These are phyloP conservation scores for Sylvilagus bachmani DNA, from an alignment of 2,113 vertebrate genomes.

Conservation along the genomic window DNA sequence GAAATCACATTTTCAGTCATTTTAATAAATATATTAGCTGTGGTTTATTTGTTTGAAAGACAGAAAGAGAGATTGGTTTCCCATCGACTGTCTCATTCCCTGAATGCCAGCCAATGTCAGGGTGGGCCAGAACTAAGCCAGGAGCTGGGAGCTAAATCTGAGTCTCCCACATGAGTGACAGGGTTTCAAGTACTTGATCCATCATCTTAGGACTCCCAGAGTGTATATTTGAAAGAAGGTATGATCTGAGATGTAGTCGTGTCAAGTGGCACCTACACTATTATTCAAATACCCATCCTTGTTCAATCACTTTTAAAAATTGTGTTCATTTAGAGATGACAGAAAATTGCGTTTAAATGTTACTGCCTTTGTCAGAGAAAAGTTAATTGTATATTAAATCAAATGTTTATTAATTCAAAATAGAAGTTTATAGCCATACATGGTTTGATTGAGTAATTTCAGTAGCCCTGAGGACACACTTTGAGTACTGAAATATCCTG, in stretches of 20 bases:
- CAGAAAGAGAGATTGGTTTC: too few relatives aligned
- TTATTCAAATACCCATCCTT: neutral
- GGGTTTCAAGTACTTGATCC: too few relatives aligned
- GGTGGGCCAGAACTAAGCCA: too few relatives aligned
- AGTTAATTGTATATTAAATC: neutral
- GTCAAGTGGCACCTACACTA: too few relatives aligned
- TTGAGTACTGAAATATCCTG: neutral
- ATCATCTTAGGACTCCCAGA: too few relatives aligned
- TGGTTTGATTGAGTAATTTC: neutral
- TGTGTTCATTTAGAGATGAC: neutral
- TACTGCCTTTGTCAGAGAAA: neutral
- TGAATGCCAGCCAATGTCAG: too few relatives aligned
- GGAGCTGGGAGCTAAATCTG: too few relatives aligned
- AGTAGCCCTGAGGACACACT: neutral
- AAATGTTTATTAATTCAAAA: neutral
- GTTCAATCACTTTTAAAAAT: neutral
- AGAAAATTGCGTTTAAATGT: neutral
- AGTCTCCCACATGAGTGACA: too few relatives aligned
- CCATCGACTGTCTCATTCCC: too few relatives aligned
- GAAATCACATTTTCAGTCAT: neutral
- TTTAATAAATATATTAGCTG: neutral
- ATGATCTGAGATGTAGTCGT: too few relatives aligned
- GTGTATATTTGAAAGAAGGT: too few relatives aligned
- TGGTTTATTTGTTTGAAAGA: too few relatives aligned
- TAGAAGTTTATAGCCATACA: neutral